These are phyloP conservation scores for Ips typographus DNA, from an alignment of 1,140 invertebrate species.

Conservation along the genomic window DNA sequence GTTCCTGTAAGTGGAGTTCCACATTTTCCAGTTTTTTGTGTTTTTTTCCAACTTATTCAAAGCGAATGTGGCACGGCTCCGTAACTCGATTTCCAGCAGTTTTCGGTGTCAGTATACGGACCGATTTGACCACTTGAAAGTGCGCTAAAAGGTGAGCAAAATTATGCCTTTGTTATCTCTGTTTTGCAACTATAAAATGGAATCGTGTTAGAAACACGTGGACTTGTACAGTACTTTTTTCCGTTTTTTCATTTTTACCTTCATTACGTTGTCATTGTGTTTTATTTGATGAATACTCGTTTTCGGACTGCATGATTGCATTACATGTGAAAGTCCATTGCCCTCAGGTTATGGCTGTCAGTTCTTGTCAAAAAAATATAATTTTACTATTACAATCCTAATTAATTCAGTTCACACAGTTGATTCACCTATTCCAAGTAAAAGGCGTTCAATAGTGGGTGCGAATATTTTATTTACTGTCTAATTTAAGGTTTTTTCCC, in stretches of 20 bases:
- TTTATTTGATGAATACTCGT: not conserved
- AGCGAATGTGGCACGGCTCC: conserved; percentile 38
- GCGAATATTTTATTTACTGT: too few relatives aligned
- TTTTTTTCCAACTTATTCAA: conserved; percentile 22
- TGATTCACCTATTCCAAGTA: too few relatives aligned
- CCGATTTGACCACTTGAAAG: conserved; percentile 40
- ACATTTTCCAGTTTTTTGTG: conserved; percentile 25
- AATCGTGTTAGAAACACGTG: conserved; percentile 39
- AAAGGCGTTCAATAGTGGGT: too few relatives aligned
- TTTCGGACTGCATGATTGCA: not conserved
- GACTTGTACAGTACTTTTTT: conserved; percentile 16
- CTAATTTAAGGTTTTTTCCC: too few relatives aligned
- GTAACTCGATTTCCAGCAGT: conserved; percentile 17
- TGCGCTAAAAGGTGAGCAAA: conserved; percentile 35
- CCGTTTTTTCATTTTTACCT: not conserved
- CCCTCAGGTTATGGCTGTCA: not conserved
- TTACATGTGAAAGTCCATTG: not conserved
- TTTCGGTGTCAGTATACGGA: conserved; percentile 26
- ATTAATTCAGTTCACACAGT: too few relatives aligned
- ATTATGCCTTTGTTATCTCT: conserved; percentile 33
- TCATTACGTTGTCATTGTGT: too few relatives aligned
- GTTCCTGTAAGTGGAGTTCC: conserved; percentile 20
- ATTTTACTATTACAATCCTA: too few relatives aligned
- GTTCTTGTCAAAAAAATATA: not conserved
- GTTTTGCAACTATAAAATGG: conserved; percentile 33